A percentile compares a stretch with the other conserved stretches of the same genome.
Conservation (phyloP, 2,113 vertebrate genomes). For the Menidia beryllina region DNA sequence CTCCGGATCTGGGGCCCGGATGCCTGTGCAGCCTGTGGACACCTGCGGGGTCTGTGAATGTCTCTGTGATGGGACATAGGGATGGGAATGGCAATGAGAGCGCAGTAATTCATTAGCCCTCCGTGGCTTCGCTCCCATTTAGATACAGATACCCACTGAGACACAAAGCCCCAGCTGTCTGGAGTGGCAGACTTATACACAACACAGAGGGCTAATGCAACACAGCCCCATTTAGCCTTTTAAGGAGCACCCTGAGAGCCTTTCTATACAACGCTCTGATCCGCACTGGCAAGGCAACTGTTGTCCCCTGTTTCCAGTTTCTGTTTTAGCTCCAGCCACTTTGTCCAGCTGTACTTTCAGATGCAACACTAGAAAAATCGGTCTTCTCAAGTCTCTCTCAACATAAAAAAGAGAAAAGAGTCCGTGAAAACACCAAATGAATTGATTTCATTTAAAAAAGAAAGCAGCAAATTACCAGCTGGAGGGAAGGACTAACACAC, state of each 20-base stretch:
- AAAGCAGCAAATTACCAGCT: not conserved
- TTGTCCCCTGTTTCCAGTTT: not conserved
- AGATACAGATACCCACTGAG: conserved; percentile 68
- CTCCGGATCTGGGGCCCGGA: conserved; percentile 66
- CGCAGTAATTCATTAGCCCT: conserved; percentile 74
- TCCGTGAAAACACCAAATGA: not conserved
- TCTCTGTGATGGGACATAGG: conserved; percentile 63
- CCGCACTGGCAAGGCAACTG: not conserved
- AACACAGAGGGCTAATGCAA: conserved; percentile 63
- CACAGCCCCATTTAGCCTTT: conserved; percentile 67
- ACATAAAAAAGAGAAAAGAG: too few relatives aligned
- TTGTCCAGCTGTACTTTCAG: not conserved
- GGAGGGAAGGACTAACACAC: not conserved
- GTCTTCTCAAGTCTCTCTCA: too few relatives aligned
- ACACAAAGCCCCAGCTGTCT: conserved; percentile 75
- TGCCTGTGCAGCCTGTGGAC: conserved; percentile 48
- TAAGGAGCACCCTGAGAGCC: conserved; percentile 52
- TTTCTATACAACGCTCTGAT: conserved; percentile 46
- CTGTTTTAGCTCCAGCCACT: not conserved
- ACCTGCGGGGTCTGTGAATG: conserved; percentile 76
- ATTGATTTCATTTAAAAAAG: not conserved
- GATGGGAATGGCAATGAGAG: conserved; percentile 51
- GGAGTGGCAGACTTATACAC: conserved; percentile 61
- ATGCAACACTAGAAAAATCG: too few relatives aligned
- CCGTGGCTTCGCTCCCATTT: conserved; percentile 67